phyloP scores from a whole-genome alignment of 92 coral and sea anemone genomes.

The Palythoa caribaeorum region DNA sequence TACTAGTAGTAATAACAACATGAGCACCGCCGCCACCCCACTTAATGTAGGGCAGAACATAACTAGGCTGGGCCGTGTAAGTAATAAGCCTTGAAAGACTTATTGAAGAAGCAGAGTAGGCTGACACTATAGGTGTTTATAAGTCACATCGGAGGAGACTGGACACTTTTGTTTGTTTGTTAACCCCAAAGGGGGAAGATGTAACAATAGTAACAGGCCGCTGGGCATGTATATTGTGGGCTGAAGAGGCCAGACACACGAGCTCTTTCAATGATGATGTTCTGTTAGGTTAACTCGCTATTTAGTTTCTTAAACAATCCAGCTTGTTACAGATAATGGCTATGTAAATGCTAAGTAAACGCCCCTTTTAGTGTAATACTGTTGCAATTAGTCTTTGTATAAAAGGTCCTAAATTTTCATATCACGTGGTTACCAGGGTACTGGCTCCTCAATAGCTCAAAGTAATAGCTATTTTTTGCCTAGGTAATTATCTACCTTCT shows the following conservation, averaged over 20 bases:
- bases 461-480: not conserved
- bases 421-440: no score
- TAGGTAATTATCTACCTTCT: conserved; percentile 60
- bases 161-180: conserved; percentile 11
- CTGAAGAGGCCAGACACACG: no score
- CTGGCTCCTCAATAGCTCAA: no score
- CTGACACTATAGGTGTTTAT: not conserved
- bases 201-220: conserved; percentile 18
- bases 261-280: no score
- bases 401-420: no score
- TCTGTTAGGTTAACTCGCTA: no score
- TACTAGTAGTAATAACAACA: not conserved
- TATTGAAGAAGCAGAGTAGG: conserved; percentile 21
- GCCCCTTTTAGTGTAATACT: no score
- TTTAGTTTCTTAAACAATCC: no score
- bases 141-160: not conserved
- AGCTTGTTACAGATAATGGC: no score
- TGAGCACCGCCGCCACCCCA: not conserved
- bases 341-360: no score
- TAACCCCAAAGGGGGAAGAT: conserved; percentile 2
- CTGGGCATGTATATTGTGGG: not conserved
- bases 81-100: conserved; percentile 3
- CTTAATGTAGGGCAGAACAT: conserved; percentile 4
- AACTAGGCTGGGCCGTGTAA: conserved; percentile 23
- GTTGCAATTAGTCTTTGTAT: no score